Evolutionary conservation across 1,140 invertebrate species (phyloP).

Genomic region (Drosophila nannoptera): DNA sequence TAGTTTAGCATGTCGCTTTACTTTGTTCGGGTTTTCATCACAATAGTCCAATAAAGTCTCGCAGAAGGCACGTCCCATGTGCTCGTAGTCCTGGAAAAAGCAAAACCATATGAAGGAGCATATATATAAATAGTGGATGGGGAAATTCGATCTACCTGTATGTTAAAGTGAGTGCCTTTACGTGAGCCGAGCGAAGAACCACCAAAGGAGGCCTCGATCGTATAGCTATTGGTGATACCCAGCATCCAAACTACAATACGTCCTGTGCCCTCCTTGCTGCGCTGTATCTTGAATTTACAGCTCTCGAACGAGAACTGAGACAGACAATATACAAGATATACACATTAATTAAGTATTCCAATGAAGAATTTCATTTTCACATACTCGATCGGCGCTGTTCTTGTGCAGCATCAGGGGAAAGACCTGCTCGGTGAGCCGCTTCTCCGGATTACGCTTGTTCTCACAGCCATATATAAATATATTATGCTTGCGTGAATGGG

Average conservation of each 20-base stretch:
- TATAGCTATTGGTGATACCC: conserved; percentile 95
- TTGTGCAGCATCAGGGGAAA: conserved; percentile 96
- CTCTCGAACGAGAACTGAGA: conserved; percentile 93
- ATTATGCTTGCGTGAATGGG: conserved; percentile 96
- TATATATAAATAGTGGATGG: background rate
- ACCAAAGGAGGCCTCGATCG: conserved; percentile 95
- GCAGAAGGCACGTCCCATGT: conserved; percentile 93
- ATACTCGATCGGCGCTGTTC: conserved; percentile 94
- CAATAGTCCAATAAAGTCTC: conserved; percentile 94
- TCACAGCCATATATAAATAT: conserved; percentile 98
- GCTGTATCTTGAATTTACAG: conserved; percentile 95
- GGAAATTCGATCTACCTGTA: conserved; percentile 63
- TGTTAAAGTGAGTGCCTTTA: conserved; percentile 91
- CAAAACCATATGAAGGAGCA: background rate
- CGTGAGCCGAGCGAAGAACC: conserved; percentile 90
- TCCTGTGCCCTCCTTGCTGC: conserved; percentile 95
- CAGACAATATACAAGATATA: conserved; percentile 8
- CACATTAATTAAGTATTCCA: conserved; percentile 3
- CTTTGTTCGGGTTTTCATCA: conserved; percentile 92
- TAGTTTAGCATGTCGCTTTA: conserved; percentile 88
- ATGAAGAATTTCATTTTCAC: conserved; percentile 4
- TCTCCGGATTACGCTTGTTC: conserved; percentile 88
- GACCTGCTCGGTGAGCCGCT: conserved; percentile 90
- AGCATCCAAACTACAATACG: conserved; percentile 96
- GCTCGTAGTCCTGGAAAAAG: conserved; percentile 82